Evolutionary conservation across 1,140 invertebrate species (phyloP).

Genomic region (Lepidurus couesii): DNA sequence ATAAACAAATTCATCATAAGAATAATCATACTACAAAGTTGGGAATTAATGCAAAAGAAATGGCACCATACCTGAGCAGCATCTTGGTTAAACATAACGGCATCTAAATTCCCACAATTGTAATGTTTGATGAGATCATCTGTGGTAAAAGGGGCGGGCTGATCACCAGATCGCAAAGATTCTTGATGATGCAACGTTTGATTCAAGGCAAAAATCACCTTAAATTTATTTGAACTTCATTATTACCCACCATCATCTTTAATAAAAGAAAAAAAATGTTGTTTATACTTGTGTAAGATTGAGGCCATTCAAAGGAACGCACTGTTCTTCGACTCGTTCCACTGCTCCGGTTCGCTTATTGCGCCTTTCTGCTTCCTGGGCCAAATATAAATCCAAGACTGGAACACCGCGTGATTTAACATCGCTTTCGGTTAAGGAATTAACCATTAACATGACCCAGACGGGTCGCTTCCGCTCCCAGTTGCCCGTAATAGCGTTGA

Average conservation of each 20-base stretch:
- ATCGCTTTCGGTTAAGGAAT: slow-evolving; percentile 52
- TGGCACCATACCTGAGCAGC: slow-evolving; percentile 43
- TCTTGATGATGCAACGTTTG: slow-evolving; percentile 52
- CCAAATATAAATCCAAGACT: slow-evolving; percentile 53
- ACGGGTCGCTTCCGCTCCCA: slow-evolving; percentile 54
- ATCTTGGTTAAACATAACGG: slow-evolving; percentile 50
- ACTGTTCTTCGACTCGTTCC: slow-evolving; percentile 54
- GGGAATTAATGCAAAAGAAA: not conserved
- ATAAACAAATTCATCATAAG: not conserved
- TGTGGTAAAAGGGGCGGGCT: slow-evolving; percentile 43
- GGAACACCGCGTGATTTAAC: slow-evolving; percentile 51
- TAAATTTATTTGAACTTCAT: not conserved
- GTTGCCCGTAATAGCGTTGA: slow-evolving; percentile 51
- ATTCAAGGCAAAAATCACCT: slow-evolving; percentile 55
- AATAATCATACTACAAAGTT: not conserved
- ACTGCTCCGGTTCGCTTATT: slow-evolving; percentile 52
- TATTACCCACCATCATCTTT: not conserved
- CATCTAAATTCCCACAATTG: slow-evolving; percentile 53
- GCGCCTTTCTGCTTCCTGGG: slow-evolving; percentile 49
- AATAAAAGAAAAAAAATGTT: not conserved
- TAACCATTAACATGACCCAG: slow-evolving; percentile 55
- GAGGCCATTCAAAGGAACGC: slow-evolving; percentile 52
- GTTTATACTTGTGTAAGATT: slow-evolving; percentile 51
- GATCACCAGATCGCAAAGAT: slow-evolving; percentile 42
- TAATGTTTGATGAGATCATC: slow-evolving; percentile 53